Base-by-base conservation (phyloP, 2,888 invertebrate species). In the Eumacrocentrus americanus region DNA sequence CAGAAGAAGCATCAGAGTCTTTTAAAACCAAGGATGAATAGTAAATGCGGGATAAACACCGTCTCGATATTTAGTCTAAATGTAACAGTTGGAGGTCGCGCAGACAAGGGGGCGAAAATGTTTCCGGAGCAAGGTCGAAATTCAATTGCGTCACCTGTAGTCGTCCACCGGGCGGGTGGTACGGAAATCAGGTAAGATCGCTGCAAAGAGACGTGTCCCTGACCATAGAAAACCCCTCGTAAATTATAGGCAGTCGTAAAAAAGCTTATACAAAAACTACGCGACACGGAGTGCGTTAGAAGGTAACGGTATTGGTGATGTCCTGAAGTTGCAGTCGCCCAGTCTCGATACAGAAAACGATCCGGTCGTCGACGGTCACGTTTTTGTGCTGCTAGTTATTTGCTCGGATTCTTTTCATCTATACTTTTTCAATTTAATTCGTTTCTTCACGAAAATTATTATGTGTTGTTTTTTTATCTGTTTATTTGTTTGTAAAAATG, bases 81-180 rank as follows among this genome's bases (percentile, higher is more conserved):
- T 6, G 14, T 16, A 18, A 25, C 12, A 38, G 54, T 56, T 56
- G 47, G 48, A 48, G 35, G 12, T 25, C 51, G 62, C 61, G 59
- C 40, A 29, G 29, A 40, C 61, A 63, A 61, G 69, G 73, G 72
- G 71, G 74, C 66, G 65, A 72, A 75, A 74, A 62, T 67, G 69
- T 74, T 78, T 77, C 67, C 68, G 58, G 76, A 70, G 72, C 77
- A 75, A 80, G 80, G 80, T 75, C 75, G 63, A 47, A 40, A 62
- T 67, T 69, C 70, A 72, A 75, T 78, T 77, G 76, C 77, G 67
- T 78, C 79, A 80, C 79, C 77, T 79, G 78, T 74, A 69, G 37
- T 22, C 23, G 38, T 37, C 35, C n/a, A 25, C 25, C 12, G 20
- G 47, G 35, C 37, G 38, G 50, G 23, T 35, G 12, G 55, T 54